phyloP scores from a whole-genome alignment of 2,888 invertebrate species.

The Nineta flava region DNA sequence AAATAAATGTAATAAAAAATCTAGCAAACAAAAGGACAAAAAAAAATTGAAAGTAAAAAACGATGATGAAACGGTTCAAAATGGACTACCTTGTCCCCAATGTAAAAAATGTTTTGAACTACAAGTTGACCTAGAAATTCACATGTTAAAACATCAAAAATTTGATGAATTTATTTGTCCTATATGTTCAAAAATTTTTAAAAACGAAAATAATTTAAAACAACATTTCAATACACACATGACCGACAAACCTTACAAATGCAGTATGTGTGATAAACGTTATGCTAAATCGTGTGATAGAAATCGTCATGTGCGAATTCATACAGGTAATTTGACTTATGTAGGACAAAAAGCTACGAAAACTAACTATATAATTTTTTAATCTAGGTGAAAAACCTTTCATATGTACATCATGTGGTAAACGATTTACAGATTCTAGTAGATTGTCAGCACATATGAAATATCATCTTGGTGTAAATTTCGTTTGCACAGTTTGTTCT shows the following conservation, averaged over 20 bases:
- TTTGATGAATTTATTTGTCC: background rate
- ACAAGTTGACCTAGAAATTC: too few species aligned
- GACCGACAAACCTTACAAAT: too few species aligned
- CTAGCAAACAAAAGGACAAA: too few species aligned
- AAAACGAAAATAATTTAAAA: constrained; percentile 9
- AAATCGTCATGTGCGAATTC: constrained; percentile 21
- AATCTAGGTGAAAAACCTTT: constrained; percentile 24
- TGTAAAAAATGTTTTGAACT: too few species aligned
- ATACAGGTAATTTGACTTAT: constrained; percentile 22
- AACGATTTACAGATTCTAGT: constrained; percentile 21
- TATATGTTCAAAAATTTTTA: constrained; percentile 18
- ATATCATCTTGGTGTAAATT: constrained; percentile 21
- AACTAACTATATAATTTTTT: background rate
- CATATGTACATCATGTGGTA: constrained; percentile 19
- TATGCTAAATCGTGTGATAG: constrained; percentile 19
- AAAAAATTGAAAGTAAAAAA: too few species aligned
- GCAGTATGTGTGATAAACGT: too few species aligned
- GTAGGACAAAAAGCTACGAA: constrained; percentile 23
- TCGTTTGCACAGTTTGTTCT: constrained; percentile 19
- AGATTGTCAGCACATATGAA: constrained; percentile 21
- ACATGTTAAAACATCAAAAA: background rate
- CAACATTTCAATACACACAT: too few species aligned
- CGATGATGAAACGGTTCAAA: too few species aligned
- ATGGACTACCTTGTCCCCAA: too few species aligned
- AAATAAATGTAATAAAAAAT: too few species aligned